Conservation (phyloP, 2,113 vertebrate genomes). For the Petaurus breviceps region DNA sequence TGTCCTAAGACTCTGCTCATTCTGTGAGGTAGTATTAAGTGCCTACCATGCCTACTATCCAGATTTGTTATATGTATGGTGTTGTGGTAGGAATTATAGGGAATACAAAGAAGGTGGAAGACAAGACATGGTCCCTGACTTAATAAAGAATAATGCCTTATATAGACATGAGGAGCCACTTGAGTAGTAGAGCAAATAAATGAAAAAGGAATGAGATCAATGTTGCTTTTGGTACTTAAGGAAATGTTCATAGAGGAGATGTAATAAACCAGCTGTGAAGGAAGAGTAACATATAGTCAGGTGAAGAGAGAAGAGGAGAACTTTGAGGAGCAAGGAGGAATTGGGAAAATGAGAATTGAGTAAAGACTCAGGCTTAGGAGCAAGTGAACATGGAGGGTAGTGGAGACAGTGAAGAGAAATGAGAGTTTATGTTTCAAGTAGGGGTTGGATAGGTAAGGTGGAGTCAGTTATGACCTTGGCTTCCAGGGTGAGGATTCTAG, state of each 20-base stretch:
- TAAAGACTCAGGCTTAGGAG: too few species aligned
- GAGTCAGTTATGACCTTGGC: not conserved
- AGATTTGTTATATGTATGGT: not conserved
- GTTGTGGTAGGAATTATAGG: not conserved
- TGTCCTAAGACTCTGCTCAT: not conserved
- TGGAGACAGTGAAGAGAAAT: not conserved
- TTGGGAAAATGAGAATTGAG: too few species aligned
- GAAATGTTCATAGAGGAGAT: not conserved
- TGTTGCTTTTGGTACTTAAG: not conserved
- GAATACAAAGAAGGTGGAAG: conserved; percentile 51
- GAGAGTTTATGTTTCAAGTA: not conserved
- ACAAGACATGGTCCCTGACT: conserved; percentile 6
- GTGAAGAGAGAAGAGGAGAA: not conserved
- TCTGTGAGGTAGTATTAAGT: not conserved
- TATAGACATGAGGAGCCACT: not conserved
- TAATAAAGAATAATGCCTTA: conserved; percentile 24
- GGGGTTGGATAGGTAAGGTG: not conserved
- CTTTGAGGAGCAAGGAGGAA: not conserved
- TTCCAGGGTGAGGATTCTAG: not conserved
- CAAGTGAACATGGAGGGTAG: not conserved
- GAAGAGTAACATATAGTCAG: not conserved
- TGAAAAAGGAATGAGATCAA: not conserved
- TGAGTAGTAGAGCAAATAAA: not conserved
- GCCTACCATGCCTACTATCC: not conserved
- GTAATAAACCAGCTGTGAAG: not conserved